Evolutionary conservation across 2,888 invertebrate genomes (phyloP), one percentile per base, ranked within the genome.

Genomic region (Thymelicus lineola): DNA sequence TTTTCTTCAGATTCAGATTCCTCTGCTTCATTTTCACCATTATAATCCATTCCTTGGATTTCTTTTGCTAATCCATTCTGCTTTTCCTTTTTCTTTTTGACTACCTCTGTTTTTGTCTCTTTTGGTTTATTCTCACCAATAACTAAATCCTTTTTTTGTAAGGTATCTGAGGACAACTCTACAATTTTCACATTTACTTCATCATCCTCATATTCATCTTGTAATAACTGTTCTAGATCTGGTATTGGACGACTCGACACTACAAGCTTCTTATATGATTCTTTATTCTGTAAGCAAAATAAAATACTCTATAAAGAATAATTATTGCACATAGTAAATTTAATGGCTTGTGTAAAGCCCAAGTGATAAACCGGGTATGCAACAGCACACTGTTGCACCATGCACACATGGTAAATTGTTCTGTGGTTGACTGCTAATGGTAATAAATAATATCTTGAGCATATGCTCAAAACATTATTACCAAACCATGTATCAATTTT

Each of bases 171-270:
- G 17, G 96, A 95, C 9, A 97, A 86, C 82, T 97, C 97, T 0
- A 96, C 94, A 72, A 97, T 96, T 91, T 96, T 97, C 0, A 97
- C 97, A 75, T 96, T 96, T 0, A 97, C 97, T 83, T 96, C 95
- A 50, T 96, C 96, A 77, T 96, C 95, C 85, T 97, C 96, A 86
- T 96, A 97, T 79, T 97, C 96, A 58, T 96, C 95, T 78, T 95
- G 94, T 6, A 96, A 86, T 66, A 96, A 86, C 77, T 96, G 94
- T 81, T 96, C 96, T 74, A 96, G 86, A 80, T 96, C 96, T 55
- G 96, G 96, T 75, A 96, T 93, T 0, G 96, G 95, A 63, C 96
- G 94, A 79, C 95, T 95, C 0, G 97, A 96, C n/a, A 96, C 95
- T 7, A 97, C 95, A 61, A 97, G 88, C 75, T 96, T 96, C 82